phyloP scores from a whole-genome alignment of 2,797 vertebrate genomes.

The Tympanoctomys barrerae region DNA sequence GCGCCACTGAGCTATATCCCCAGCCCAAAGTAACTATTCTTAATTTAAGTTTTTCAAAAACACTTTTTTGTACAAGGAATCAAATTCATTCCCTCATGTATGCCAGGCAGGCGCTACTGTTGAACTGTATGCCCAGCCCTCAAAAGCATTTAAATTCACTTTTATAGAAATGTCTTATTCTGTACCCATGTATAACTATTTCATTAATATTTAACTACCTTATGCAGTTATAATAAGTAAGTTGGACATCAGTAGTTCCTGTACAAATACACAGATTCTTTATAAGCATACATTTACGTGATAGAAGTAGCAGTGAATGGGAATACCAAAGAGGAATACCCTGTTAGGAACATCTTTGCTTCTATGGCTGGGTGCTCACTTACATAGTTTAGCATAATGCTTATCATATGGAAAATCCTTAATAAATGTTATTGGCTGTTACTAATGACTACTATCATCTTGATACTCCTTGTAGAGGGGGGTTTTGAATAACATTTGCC shows the following conservation, averaged over 20 bases:
- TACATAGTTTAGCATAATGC: neutral
- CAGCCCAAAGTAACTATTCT: neutral
- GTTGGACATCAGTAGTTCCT: neutral
- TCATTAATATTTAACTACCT: conserved; percentile 23
- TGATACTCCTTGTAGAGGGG: neutral
- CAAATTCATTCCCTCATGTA: no score
- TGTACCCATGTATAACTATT: neutral
- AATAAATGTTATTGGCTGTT: neutral
- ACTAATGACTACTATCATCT: neutral
- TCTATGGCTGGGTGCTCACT: neutral
- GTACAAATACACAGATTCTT: neutral
- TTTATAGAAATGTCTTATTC: neutral
- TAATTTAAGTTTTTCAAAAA: neutral
- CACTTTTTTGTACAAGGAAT: neutral
- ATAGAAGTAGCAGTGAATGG: neutral
- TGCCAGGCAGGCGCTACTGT: no score
- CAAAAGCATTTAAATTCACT: neutral
- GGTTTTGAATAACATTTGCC: neutral
- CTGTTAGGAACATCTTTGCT: neutral
- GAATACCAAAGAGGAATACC: neutral
- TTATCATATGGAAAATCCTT: neutral
- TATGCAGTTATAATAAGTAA: neutral
- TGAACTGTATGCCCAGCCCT: neutral
- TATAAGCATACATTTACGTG: neutral
- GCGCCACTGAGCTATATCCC: no score